Conservation (phyloP, 2,888 invertebrate genomes). For the Phyto melanocephala region DNA sequence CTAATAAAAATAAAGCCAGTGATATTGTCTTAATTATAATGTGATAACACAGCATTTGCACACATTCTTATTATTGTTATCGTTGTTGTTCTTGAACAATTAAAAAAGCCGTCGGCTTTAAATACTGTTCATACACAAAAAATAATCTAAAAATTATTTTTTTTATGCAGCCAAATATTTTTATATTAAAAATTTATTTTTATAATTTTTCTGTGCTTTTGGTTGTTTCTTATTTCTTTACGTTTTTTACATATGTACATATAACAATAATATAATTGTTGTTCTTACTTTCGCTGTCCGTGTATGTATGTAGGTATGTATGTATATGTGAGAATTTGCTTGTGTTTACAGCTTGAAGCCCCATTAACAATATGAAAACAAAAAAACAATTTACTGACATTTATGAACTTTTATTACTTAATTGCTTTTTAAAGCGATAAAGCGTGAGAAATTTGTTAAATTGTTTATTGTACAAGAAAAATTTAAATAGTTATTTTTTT, state of each 20-base stretch:
- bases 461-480: slow-evolving; percentile 52
- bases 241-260: slow-evolving; percentile 1
- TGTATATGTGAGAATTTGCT: no score
- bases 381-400: slow-evolving; percentile 61
- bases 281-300: neutral
- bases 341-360: slow-evolving; percentile 36
- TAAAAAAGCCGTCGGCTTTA: slow-evolving; percentile 49
- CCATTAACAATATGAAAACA: slow-evolving; percentile 40
- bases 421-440: slow-evolving; percentile 64
- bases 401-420: slow-evolving; percentile 64
- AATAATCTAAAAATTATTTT: neutral
- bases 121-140: neutral
- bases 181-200: neutral
- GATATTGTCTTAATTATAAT: slow-evolving; percentile 51
- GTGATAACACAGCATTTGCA: slow-evolving; percentile 44
- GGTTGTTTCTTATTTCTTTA: neutral
- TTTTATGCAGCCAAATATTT: no score
- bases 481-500: slow-evolving; percentile 9
- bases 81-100: slow-evolving; percentile 28
- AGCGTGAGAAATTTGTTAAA: slow-evolving; percentile 64
- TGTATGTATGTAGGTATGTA: neutral
- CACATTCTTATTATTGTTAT: neutral
- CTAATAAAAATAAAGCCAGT: neutral
- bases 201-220: neutral
- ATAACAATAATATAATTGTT: no score